Evolutionary conservation across 2,888 invertebrate species (phyloP).

Genomic region (Ennomos quercinarius): DNA sequence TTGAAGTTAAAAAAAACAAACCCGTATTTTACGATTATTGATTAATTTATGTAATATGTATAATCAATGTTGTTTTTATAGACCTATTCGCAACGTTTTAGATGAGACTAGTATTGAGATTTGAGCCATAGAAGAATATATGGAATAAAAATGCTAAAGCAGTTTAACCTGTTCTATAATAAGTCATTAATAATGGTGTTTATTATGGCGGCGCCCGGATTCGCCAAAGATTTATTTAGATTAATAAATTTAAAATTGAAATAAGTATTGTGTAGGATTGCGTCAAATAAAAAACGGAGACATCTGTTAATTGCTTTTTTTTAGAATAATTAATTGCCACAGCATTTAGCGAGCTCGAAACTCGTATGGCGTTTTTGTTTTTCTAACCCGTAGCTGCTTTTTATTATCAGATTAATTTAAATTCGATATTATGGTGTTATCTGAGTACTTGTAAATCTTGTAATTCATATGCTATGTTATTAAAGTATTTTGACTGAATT

Average conservation of each 20-base stretch:
- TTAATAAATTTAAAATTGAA: no score
- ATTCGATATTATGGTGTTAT: no score
- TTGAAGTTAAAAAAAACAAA: no score
- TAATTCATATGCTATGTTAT: no score
- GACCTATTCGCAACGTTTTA: slow-evolving; percentile 3
- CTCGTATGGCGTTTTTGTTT: no score
- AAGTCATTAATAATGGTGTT: not conserved
- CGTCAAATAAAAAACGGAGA: not conserved
- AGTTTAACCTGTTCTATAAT: slow-evolving; percentile 1
- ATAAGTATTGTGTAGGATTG: not conserved
- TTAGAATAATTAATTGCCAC: not conserved
- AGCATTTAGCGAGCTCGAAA: no score
- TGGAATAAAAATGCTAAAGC: slow-evolving; percentile 3
- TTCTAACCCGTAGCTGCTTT: no score
- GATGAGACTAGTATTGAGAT: not conserved
- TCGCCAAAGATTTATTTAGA: no score
- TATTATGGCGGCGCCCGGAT: no score
- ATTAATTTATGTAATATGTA: slow-evolving; percentile 1
- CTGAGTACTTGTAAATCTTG: no score
- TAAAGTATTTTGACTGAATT: no score
- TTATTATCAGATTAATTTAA: no score
- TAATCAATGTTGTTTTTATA: not conserved
- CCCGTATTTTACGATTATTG: not conserved
- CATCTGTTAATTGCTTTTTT: not conserved
- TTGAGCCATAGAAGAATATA: not conserved